phyloP scores from a whole-genome alignment of 2,113 vertebrate genomes.

The Chloropsis cyanopogon region DNA sequence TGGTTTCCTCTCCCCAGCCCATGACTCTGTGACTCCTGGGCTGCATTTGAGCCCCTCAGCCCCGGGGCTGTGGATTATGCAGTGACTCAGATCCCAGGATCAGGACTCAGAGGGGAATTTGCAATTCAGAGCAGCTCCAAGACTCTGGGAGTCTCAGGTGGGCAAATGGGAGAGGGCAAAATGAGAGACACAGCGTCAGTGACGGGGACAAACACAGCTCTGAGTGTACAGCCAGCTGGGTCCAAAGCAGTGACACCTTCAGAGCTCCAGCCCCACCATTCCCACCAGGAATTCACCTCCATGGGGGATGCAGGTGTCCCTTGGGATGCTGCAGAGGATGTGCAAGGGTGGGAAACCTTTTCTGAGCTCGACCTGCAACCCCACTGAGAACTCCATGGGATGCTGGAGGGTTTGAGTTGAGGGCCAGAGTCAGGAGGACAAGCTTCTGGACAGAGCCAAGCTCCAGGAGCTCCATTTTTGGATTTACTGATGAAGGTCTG shows the following conservation, averaged over 20 bases:
- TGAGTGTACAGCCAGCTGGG: neutral
- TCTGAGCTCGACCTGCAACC: neutral
- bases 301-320: neutral
- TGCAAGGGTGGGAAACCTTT: neutral
- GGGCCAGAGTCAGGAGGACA: neutral
- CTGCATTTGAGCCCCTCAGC: neutral
- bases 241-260: neutral
- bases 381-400: neutral
- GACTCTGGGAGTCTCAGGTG: neutral
- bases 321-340: neutral
- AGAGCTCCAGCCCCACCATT: neutral
- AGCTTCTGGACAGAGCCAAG: neutral
- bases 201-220: neutral
- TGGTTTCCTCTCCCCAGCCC: neutral
- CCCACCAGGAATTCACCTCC: neutral
- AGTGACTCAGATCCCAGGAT: neutral
- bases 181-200: fast-evolving
- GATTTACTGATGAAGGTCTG: neutral
- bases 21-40: neutral
- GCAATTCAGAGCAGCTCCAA: neutral
- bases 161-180: neutral
- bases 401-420: neutral
- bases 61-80: neutral
- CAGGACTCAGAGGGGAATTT: neutral
- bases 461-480: neutral